Evolutionary conservation across 2,113 vertebrate species (phyloP).

Genomic region (Sylvia atricapilla): DNA sequence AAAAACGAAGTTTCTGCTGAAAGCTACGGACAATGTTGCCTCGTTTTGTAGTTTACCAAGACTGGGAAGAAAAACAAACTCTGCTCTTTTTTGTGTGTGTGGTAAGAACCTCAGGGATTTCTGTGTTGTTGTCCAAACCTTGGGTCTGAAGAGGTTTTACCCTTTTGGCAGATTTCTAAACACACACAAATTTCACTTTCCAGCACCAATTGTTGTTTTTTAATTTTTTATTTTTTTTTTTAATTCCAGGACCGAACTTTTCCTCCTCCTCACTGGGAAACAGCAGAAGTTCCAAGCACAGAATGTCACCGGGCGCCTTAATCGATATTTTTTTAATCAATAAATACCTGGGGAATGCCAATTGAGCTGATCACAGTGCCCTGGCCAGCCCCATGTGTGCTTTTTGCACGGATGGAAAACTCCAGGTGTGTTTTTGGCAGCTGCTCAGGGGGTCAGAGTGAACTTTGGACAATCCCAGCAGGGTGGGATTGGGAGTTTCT

Average conservation of each 20-base stretch:
- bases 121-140: neutral
- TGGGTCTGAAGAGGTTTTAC: fast-evolving
- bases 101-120: neutral
- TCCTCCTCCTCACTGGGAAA: neutral
- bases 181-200: neutral
- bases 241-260: fast-evolving
- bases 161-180: neutral
- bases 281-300: neutral
- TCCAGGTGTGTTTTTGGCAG: neutral
- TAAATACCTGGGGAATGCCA: neutral
- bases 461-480: neutral
- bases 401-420: neutral
- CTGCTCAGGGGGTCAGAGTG: neutral
- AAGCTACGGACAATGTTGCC: neutral
- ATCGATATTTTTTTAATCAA: neutral
- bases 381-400: fast-evolving
- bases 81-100: fast-evolving
- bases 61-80: neutral
- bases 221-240: neutral
- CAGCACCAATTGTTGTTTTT: neutral
- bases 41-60: neutral
- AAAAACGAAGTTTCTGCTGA: neutral
- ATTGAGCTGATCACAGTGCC: neutral
- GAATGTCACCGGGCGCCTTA: neutral
- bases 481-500: fast-evolving